These are phyloP conservation scores for Dione vanillae DNA, from an alignment of 2,888 invertebrate species.

Conservation along the genomic window DNA sequence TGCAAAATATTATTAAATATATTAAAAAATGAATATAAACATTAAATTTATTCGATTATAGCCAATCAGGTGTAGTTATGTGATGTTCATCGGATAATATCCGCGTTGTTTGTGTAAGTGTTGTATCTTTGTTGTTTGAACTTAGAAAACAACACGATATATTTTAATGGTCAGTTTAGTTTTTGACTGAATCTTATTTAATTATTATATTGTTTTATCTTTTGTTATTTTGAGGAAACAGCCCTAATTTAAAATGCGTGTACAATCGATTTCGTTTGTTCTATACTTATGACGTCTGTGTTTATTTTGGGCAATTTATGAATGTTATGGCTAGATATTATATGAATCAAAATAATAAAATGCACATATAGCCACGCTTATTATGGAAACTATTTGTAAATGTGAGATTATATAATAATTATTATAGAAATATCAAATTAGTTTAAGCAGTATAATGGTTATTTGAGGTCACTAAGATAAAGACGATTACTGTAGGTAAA, in stretches of 20 bases:
- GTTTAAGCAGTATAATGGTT: conserved; percentile 35
- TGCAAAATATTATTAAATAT: conserved; percentile 28
- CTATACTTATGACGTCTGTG: conserved; percentile 55
- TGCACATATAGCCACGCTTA: background rate
- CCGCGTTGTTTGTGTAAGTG: conserved; percentile 61
- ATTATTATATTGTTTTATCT: conserved; percentile 23
- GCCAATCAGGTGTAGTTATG: conserved; percentile 25
- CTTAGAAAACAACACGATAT: conserved; percentile 66
- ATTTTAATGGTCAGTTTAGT: conserved; percentile 52
- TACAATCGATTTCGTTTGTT: conserved; percentile 47
- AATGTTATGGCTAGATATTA: conserved; percentile 41
- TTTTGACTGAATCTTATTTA: conserved; percentile 41
- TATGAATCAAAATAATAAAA: conserved; percentile 18
- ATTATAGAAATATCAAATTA: conserved; percentile 15
- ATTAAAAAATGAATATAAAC: conserved; percentile 29
- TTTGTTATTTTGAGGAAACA: background rate
- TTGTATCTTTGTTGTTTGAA: conserved; percentile 77
- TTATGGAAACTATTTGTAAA: background rate
- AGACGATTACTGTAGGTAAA: conserved; percentile 33
- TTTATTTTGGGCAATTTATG: conserved; percentile 59
- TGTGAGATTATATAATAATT: conserved; percentile 19
- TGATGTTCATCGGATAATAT: conserved; percentile 35
- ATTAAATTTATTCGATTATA: conserved; percentile 21
- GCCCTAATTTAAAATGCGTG: conserved; percentile 13
- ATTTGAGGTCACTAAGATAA: conserved; percentile 56